phyloP scores from a whole-genome alignment of 2,888 invertebrate genomes.

The Drosophila tanythrix region DNA sequence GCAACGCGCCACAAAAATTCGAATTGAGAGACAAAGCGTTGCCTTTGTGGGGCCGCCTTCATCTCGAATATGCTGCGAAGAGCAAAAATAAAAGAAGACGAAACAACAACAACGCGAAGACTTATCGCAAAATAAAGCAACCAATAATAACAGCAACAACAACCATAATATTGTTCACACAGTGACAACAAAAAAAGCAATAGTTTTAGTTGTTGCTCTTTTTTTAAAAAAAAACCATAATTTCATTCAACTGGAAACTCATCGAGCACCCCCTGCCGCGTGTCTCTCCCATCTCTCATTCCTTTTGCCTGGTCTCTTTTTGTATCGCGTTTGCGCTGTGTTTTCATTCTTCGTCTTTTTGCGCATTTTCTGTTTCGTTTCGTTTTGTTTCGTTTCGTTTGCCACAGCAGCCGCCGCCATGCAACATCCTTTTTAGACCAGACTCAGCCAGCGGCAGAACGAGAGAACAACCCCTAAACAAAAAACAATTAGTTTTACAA shows the following conservation, averaged over 20 bases:
- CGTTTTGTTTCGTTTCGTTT: slow-evolving; percentile 44
- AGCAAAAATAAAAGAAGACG: not conserved
- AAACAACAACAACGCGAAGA: slow-evolving; percentile 39
- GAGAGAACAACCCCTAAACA: slow-evolving; percentile 63
- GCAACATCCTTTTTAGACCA: slow-evolving; percentile 61
- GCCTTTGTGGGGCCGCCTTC: slow-evolving; percentile 39
- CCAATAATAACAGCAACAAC: slow-evolving; percentile 33
- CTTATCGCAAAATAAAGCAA: slow-evolving; percentile 45
- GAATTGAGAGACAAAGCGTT: slow-evolving; percentile 41
- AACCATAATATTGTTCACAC: slow-evolving; percentile 8
- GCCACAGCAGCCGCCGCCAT: slow-evolving; percentile 33
- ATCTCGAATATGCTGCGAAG: slow-evolving; percentile 19
- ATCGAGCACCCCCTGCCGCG: slow-evolving; percentile 5
- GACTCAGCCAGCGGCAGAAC: slow-evolving; percentile 47
- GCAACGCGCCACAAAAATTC: slow-evolving; percentile 30
- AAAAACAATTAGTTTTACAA: slow-evolving; percentile 54
- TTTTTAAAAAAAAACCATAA: slow-evolving; percentile 39
- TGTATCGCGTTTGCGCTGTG: slow-evolving; percentile 78
- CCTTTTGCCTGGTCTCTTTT: slow-evolving; percentile 54
- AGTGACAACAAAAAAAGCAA: slow-evolving; percentile 35
- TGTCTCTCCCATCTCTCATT: slow-evolving; percentile 23
- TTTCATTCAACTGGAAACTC: slow-evolving; percentile 64
- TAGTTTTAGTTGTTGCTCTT: slow-evolving; percentile 21
- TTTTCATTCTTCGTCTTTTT: slow-evolving; percentile 64
- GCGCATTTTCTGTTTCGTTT: slow-evolving; percentile 78